These are phyloP conservation scores for Hypomesus transpacificus DNA, from an alignment of 2,113 vertebrate genomes.

Conservation along the genomic window DNA sequence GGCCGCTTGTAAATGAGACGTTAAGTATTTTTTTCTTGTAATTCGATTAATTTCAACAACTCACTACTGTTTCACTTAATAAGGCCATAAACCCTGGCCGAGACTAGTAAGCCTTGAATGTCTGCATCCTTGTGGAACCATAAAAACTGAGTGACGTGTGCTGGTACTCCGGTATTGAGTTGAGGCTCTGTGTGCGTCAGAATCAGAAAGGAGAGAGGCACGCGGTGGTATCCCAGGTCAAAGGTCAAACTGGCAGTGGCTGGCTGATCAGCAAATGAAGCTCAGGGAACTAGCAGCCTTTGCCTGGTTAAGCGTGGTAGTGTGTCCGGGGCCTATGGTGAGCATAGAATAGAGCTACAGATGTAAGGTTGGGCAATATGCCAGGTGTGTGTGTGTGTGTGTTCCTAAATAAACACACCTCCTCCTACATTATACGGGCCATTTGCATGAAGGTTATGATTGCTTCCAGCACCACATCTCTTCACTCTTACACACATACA, in stretches of 20 bases:
- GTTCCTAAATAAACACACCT: slow-evolving; percentile 1
- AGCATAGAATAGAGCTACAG: background rate
- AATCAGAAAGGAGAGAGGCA: slow-evolving; percentile 28
- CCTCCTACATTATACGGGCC: background rate
- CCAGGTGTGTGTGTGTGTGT: slow-evolving; percentile 3
- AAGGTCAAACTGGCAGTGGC: slow-evolving; percentile 33
- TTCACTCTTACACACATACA: slow-evolving; percentile 4
- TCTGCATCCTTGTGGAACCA: background rate
- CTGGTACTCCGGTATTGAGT: background rate
- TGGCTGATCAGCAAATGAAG: slow-evolving; percentile 31
- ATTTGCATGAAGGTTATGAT: slow-evolving; percentile 1
- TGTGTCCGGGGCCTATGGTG: background rate
- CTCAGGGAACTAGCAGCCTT: slow-evolving; percentile 17
- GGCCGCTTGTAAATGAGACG: background rate
- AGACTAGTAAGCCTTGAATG: background rate
- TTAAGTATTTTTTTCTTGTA: background rate
- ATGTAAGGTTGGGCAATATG: background rate
- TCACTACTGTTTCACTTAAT: background rate
- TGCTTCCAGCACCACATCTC: background rate
- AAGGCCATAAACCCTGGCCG: background rate
- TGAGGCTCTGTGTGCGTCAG: background rate
- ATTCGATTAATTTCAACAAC: slow-evolving; percentile 2
- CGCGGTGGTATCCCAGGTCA: slow-evolving; percentile 8
- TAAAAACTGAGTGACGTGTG: slow-evolving; percentile 10
- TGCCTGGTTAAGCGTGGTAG: background rate